Base-by-base conservation (phyloP, 2,888 invertebrate species). In the Mycogona germanica region DNA sequence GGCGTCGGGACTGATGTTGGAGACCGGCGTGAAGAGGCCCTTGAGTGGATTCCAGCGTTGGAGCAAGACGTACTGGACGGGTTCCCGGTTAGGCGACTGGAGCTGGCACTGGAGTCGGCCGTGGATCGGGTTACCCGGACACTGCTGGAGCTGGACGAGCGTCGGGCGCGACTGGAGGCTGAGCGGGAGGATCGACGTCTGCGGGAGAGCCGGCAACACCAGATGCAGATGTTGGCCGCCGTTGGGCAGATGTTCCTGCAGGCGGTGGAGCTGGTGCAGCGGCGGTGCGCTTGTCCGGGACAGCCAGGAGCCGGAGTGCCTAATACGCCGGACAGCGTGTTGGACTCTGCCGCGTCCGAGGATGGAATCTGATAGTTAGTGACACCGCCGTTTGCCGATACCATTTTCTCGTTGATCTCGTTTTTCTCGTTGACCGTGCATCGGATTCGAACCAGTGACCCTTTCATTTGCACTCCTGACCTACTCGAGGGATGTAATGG, bases 241-340 rank as follows among this genome's bases (percentile, higher is more conserved):
- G 49, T 48, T 2, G 49, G 49, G 2, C 49, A 48, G 37, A 48
- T 48, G 49, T 48, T 48, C 26, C 21, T 48, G 26, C 49, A 48
- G 26, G 49, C 49, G 7, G 23, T 48, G 3, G 14, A 48, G 49
- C 21, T 48, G 7, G 12, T 48, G 35, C 49, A 19, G 19, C 41
- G n/a, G n/a, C n/a, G n/a, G n/a, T n/a, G n/a, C n/a, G n/a, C n/a
- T n/a, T n/a, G n/a, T n/a, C n/a, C n/a, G n/a, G n/a, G n/a, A n/a
- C n/a, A n/a, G n/a, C n/a, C n/a, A n/a, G n/a, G n/a, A n/a, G n/a
- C n/a, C n/a, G n/a, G n/a, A n/a, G n/a, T n/a, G n/a, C n/a, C n/a
- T n/a, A n/a, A n/a, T n/a, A n/a, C n/a, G n/a, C n/a, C n/a, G n/a
- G n/a, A n/a, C n/a, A n/a, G n/a, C n/a, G n/a, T n/a, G n/a, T n/a